Base-by-base conservation (phyloP, 2,888 invertebrate species). In the Crioceris asparagi region DNA sequence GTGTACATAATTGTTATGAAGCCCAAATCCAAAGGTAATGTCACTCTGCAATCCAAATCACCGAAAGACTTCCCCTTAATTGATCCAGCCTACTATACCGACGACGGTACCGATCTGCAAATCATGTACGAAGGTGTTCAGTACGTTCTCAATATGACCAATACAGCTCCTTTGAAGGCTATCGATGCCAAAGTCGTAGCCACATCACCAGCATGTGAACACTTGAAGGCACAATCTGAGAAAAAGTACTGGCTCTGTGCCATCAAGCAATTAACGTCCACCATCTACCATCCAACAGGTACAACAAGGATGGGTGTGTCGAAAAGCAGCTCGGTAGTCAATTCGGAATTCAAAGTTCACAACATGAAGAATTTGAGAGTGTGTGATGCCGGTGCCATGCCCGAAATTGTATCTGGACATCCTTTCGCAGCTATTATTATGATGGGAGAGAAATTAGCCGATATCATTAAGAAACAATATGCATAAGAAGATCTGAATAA, bases 61-160 rank as follows among this genome's bases (percentile, higher is more conserved):
- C 29, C 29, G 3, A 16, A 14, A 3, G 29, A 29, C 4, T 29
- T 12, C 4, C 29, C 29, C n/a, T 11, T 12, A 15, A 14, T 29
- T 16, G 29, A 29, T 29, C 29, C 29, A 10, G 15, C n/a, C 3
- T 29, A 29, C 5, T 29, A 29, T 15, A 29, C 11, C 10, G n/a
- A n/a, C 1, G 49, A 55, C 34, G 37, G 44, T 7, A 32, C 47
- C 11, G 84, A 86, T 50, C 60, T 74, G 1, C 84, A 86, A 50
- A 75, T 72, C 2, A 61, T 79, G 6, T 67, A 79, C 2, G 66
- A 71, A 11, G 73, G 75, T 1, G 68, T 79, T 3, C 64, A 74
- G 8, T 40, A 34, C 11, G 34, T 48, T 7, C n/a, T 49, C n/a
- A 39, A 44, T 2, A 37, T 59, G 17, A 14, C 46, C 3, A 37